Evolutionary conservation across 2,797 vertebrate genomes (phyloP).

Genomic region (Scolopax rusticola): DNA sequence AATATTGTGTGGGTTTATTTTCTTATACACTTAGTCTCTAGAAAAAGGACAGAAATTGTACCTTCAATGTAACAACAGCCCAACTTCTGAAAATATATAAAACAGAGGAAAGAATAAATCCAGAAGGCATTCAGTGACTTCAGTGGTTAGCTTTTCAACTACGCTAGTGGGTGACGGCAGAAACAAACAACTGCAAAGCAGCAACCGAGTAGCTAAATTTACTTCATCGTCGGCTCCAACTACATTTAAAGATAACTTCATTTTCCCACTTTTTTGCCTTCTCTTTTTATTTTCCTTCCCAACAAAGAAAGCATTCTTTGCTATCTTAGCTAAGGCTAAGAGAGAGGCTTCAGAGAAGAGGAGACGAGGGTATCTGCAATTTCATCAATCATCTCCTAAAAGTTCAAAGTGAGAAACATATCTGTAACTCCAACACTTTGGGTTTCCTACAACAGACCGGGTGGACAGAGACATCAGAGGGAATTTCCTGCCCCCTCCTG

Average conservation of each 20-base stretch:
- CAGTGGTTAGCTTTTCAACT: background rate
- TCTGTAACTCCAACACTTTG: background rate
- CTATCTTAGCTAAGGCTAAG: background rate
- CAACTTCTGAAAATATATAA: background rate
- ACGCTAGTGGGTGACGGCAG: background rate
- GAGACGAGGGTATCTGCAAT: background rate
- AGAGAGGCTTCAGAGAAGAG: background rate
- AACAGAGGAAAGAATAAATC: background rate
- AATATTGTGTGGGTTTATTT: constrained; percentile 40
- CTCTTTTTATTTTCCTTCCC: background rate
- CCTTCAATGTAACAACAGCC: background rate
- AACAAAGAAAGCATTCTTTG: background rate
- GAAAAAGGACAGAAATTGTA: constrained; percentile 20
- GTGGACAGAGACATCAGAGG: background rate
- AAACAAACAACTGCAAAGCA: constrained; percentile 10
- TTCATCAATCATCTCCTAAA: background rate
- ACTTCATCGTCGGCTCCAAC: background rate
- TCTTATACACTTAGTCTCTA: background rate
- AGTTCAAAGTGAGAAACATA: background rate
- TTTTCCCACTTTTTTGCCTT: background rate
- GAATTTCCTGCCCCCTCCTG: background rate
- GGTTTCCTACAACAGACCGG: background rate
- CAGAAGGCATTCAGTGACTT: background rate
- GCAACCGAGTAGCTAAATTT: background rate
- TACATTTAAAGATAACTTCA: background rate